Percentiles rank a stretch among this genome's conserved stretches.
Evolutionary conservation across 2,888 invertebrate species (phyloP).

Genomic region (Aquatica leii): DNA sequence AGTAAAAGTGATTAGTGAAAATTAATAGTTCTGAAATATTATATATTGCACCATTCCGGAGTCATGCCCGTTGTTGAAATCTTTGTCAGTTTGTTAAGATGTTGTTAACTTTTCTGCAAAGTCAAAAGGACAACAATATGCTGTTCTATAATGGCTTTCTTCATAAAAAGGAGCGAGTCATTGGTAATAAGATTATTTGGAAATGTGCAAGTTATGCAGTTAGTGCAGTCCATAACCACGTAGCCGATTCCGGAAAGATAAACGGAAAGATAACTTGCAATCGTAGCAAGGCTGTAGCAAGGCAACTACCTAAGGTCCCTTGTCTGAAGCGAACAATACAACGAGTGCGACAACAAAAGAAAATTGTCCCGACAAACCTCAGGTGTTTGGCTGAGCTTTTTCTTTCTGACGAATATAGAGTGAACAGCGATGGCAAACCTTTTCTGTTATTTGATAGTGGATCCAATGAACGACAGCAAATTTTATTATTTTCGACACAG

Average conservation of each 20-base stretch:
- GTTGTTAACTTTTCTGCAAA: background rate
- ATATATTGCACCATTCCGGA: too few relatives aligned
- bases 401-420: background rate
- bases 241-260: background rate
- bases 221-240: background rate
- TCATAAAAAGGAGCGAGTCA: background rate
- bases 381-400: background rate
- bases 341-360: background rate
- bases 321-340: background rate
- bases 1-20: too few relatives aligned
- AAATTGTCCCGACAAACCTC: background rate
- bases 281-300: background rate
- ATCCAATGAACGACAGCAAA: background rate
- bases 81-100: too few relatives aligned
- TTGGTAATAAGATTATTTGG: background rate
- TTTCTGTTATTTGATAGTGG: constrained; percentile 2
- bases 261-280: background rate
- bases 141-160: background rate
- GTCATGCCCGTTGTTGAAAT: too few relatives aligned
- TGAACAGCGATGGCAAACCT: background rate
- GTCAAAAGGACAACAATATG: background rate
- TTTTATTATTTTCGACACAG: background rate
- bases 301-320: background rate
- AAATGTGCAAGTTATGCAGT: constrained; percentile 4
- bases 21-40: too few relatives aligned